phyloP scores from a whole-genome alignment of 1,140 invertebrate genomes.

The Temnothorax longispinosus region DNA sequence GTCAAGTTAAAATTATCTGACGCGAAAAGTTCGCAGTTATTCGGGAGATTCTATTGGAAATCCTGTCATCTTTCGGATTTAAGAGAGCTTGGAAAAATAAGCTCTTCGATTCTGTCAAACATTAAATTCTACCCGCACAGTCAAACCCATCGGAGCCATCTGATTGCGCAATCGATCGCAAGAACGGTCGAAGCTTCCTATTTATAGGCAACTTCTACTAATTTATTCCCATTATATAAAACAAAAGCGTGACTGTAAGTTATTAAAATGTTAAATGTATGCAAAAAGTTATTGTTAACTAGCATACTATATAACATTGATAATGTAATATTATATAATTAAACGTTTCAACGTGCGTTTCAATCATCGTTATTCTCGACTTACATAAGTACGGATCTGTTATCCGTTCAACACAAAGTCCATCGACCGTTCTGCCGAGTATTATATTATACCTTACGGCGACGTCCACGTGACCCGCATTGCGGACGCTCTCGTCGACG shows the following conservation, averaged over 20 bases:
- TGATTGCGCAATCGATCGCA: background rate
- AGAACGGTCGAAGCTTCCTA: background rate
- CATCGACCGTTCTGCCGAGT: background rate
- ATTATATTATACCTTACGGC: background rate
- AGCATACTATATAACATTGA: background rate
- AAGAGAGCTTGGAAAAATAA: background rate
- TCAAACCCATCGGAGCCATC: constrained; percentile 1
- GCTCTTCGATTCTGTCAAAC: background rate
- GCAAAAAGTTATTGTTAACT: background rate
- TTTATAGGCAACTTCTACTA: background rate
- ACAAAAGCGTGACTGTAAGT: background rate
- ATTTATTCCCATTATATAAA: background rate
- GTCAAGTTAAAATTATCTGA: background rate
- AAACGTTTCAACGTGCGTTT: background rate
- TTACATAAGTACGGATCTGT: background rate
- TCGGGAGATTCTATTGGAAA: background rate
- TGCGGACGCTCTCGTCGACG: constrained; percentile 11
- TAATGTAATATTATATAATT: background rate
- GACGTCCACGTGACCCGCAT: background rate
- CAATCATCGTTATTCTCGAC: too few relatives aligned
- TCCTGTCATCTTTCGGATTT: background rate
- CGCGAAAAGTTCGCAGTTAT: too few relatives aligned
- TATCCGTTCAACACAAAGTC: background rate
- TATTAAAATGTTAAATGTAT: background rate
- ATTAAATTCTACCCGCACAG: background rate